A percentile compares a stretch with the other conserved stretches of the same genome.
Evolutionary conservation across 1,140 invertebrate species (phyloP).

Genomic region (Chionoecetes opilio): DNA sequence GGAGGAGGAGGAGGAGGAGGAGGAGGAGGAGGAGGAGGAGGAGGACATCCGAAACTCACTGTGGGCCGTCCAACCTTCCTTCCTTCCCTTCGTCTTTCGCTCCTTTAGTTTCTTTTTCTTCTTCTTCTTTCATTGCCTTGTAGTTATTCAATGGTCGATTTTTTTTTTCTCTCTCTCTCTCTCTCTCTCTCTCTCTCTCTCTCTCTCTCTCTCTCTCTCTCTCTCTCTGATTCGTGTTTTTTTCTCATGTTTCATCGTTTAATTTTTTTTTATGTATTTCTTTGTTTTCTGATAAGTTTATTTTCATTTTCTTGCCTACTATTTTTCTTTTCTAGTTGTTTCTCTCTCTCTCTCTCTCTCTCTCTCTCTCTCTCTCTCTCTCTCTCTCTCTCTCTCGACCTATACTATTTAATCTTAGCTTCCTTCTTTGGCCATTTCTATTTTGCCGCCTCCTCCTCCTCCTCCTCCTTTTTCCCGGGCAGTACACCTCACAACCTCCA

Average conservation of each 20-base stretch:
- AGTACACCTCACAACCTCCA: background rate
- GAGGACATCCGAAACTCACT: background rate
- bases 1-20: conserved; percentile 22
- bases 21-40: background rate
- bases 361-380: conserved; percentile 60
- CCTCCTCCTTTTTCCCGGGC: background rate
- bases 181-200: background rate
- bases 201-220: background rate
- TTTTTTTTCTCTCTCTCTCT: background rate
- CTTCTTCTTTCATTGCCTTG: background rate
- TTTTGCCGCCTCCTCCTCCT: background rate
- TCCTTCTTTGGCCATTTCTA: background rate
- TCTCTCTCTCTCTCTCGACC: conserved; percentile 30
- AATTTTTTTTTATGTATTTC: background rate
- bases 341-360: conserved; percentile 44
- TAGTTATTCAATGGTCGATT: background rate
- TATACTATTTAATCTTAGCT: background rate
- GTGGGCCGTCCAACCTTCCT: background rate
- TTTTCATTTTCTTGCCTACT: background rate
- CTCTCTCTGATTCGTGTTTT: background rate
- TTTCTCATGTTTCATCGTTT: background rate
- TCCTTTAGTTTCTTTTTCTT: background rate
- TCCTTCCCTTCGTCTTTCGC: background rate
- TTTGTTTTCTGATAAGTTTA: background rate
- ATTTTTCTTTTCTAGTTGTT: background rate